Evolutionary conservation across 53 echinoderm and acorn worm genomes (phyloP), one percentile per base, ranked within the genome.

Genomic region (Pentamera pediparva): DNA sequence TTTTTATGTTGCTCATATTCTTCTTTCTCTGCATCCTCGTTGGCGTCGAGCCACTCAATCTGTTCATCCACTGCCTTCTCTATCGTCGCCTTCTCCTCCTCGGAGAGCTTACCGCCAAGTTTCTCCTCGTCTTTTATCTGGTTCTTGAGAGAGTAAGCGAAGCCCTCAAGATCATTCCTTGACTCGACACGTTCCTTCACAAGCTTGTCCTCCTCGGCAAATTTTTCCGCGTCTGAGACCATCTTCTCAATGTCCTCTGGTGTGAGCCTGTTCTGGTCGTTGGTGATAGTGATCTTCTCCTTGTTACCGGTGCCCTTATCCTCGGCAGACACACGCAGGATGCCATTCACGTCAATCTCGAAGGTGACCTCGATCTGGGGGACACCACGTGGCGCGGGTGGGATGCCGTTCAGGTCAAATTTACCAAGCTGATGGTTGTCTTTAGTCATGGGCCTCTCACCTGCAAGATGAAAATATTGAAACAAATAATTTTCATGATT

Each of bases 231-330:
- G 22, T 91, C 96, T 17, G 85, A 79, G 54, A 95, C 90, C 96
- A 94, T 94, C 65, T 87, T 84, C 79, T 94, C 94, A 45, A 94
- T 94, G 78, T 95, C 96, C 39, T 95, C 90, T 5, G 96, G 96
- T 22, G 96, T 91, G 6, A 95, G 86, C 20, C 95, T 88, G 81
- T 95, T 95, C 75, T 95, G 96, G 76, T 95, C 96, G 37, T 91
- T 95, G 43, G 87, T 91, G 78, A 95, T 95, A 45, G 96, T 95
- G 90, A 95, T 91, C 80, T 91, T 87, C 58, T 95, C 96, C 50
- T 95, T 95, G 90, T 88, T 95, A 61, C 96, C 96, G 11, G 96
- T 95, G 82, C 96, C 96, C 56, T 95, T 95, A 88, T 95, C 96
- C 70, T 95, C 96, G 15, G 96, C 96, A 30, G 90, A 85, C 26